Conservation (phyloP, 37 sponge, comb jelly and placozoan genomes). For the Haliclona indistincta region DNA sequence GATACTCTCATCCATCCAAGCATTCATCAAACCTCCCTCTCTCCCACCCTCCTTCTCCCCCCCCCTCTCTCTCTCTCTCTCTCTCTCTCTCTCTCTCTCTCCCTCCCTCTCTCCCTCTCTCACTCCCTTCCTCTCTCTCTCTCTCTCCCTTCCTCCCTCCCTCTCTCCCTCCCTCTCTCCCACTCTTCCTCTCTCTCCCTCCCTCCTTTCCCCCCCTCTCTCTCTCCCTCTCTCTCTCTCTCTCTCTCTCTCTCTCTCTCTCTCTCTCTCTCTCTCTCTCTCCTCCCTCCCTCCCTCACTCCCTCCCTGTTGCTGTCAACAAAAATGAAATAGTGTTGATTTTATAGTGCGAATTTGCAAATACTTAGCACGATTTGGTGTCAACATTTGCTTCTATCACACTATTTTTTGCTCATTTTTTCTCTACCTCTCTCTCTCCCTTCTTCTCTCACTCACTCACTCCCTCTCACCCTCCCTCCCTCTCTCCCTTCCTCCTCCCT, state of each 20-base stretch:
- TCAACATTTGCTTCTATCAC: too few species aligned
- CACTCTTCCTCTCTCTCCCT: too few species aligned
- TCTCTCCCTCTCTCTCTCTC: too few species aligned
- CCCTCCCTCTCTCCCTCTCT: background rate
- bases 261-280: too few species aligned
- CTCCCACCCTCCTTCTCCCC: background rate
- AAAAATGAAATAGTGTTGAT: background rate
- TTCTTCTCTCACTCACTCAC: background rate
- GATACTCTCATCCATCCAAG: too few species aligned
- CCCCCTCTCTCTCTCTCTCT: background rate
- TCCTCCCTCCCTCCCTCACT: too few species aligned
- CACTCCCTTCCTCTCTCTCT: background rate
- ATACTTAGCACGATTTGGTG: background rate
- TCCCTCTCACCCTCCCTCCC: background rate
- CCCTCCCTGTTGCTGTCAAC: too few species aligned
- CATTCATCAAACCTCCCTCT: too few species aligned
- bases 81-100: background rate
- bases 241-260: too few species aligned
- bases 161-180: background rate
- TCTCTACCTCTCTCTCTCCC: constrained; percentile 6
- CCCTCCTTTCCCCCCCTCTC: background rate
- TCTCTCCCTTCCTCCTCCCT: too few species aligned
- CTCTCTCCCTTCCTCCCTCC: background rate
- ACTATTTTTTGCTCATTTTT: background rate
- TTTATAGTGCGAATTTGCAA: background rate